Conservation (phyloP, 2,113 vertebrate genomes). For the Sinocyclocheilus anshuiensis region DNA sequence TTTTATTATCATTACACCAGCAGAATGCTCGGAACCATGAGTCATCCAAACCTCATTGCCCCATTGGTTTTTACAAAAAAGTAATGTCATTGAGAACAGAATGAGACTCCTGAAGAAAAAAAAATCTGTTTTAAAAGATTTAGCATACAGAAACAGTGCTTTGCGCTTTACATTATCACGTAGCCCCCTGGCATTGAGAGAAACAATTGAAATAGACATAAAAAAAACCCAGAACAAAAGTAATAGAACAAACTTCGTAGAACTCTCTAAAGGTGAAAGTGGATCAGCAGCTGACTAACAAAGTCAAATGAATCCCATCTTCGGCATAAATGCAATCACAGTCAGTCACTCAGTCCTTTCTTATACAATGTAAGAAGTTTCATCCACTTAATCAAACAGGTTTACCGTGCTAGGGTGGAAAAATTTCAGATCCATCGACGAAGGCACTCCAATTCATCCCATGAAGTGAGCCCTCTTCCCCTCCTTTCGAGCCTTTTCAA, state of each 20-base stretch:
- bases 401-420: no score
- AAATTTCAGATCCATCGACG: no score
- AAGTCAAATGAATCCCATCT: no score
- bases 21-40: neutral
- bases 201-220: slow-evolving; percentile 6
- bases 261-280: neutral
- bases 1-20: neutral
- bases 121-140: slow-evolving; percentile 3
- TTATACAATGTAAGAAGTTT: no score
- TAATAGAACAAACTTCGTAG: neutral
- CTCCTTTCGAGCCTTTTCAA: neutral
- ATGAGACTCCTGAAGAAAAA: neutral
- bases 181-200: neutral
- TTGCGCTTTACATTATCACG: neutral
- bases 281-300: neutral
- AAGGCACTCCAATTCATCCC: neutral
- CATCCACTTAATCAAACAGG: no score
- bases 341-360: no score
- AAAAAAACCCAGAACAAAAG: neutral
- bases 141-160: neutral
- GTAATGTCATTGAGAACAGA: neutral
- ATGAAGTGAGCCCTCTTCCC: neutral
- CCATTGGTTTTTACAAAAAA: neutral
- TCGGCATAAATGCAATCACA: no score
- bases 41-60: neutral